Conservation (phyloP, 2,113 vertebrate species). For the Lota lota region DNA sequence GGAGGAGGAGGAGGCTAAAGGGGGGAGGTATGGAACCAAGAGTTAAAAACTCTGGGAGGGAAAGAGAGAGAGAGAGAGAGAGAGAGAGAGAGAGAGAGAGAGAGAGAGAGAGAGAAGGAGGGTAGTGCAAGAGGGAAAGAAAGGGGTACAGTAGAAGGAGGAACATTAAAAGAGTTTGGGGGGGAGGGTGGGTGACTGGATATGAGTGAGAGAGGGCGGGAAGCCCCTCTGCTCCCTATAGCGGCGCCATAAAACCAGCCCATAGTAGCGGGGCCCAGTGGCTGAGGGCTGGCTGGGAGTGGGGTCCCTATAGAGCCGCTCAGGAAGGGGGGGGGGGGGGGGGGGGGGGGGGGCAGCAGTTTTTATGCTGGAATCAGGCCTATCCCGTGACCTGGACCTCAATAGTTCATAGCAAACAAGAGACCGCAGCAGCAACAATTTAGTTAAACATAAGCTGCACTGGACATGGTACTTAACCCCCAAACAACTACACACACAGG, state of each 20-base stretch:
- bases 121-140: constrained; percentile 6
- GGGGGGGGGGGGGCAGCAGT: neutral
- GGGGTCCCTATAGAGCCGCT: constrained; percentile 2
- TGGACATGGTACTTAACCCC: neutral
- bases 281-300: neutral
- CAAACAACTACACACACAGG: neutral
- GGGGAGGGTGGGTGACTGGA: constrained; percentile 11
- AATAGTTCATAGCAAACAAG: neutral
- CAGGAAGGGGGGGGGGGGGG: neutral
- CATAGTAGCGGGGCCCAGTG: constrained; percentile 12
- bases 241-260: constrained; percentile 22
- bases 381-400: neutral
- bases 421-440: neutral
- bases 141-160: constrained; percentile 38
- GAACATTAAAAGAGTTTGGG: neutral
- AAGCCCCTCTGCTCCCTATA: neutral
- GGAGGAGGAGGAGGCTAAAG: constrained; percentile 15
- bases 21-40: neutral
- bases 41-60: constrained; percentile 7
- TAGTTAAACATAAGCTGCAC: neutral
- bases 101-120: neutral
- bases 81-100: constrained; percentile 1
- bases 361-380: constrained; percentile 20
- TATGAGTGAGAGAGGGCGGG: constrained; percentile 2
- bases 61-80: constrained; percentile 16